Evolutionary conservation across 2,113 vertebrate genomes (phyloP).

Genomic region (Erythrocercus mccallii): DNA sequence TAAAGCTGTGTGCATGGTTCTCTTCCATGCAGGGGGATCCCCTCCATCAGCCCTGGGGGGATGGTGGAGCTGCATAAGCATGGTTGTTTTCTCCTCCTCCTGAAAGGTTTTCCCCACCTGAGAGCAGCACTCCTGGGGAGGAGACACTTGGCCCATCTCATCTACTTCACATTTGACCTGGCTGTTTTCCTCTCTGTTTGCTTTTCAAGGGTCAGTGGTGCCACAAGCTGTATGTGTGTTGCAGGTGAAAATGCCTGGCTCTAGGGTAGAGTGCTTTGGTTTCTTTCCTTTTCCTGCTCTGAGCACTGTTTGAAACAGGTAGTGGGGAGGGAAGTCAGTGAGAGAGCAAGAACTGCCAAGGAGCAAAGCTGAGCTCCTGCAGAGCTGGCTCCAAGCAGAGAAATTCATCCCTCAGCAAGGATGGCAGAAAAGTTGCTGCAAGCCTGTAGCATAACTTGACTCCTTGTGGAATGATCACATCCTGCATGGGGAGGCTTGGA

Average conservation of each 20-base stretch:
- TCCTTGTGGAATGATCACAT: not conserved
- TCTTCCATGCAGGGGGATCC: not conserved
- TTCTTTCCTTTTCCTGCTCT: not conserved
- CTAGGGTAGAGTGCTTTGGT: not conserved
- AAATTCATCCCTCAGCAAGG: not conserved
- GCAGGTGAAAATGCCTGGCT: not conserved
- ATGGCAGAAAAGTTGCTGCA: not conserved
- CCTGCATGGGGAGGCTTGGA: accelerated
- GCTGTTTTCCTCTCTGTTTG: not conserved
- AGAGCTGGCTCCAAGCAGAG: not conserved
- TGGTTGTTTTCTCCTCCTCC: not conserved
- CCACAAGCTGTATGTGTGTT: not conserved
- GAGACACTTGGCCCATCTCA: not conserved
- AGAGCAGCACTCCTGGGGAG: not conserved
- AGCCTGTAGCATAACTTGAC: not conserved
- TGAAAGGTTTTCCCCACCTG: not conserved
- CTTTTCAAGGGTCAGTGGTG: not conserved
- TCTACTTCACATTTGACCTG: not conserved
- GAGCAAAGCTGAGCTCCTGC: not conserved
- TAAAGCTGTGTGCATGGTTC: not conserved
- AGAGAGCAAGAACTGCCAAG: not conserved
- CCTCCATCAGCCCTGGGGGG: accelerated
- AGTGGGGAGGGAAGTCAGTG: not conserved
- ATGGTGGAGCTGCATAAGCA: not conserved
- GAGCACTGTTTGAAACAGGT: not conserved